phyloP scores from a whole-genome alignment of 2,888 invertebrate species.

The Ctena decussata region DNA sequence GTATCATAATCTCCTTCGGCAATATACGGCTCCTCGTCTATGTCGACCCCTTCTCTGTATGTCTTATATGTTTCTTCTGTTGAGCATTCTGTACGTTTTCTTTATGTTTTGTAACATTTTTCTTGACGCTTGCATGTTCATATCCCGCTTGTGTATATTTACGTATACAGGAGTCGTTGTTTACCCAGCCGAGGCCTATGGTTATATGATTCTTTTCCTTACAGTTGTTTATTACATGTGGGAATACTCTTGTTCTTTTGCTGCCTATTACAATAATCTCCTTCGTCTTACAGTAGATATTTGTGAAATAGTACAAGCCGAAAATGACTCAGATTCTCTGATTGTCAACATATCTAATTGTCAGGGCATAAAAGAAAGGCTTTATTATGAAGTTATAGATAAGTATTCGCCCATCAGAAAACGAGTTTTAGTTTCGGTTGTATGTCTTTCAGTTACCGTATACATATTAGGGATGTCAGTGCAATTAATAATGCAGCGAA shows the following conservation, averaged over 20 bases:
- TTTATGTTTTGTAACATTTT: slow-evolving; percentile 67
- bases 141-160: slow-evolving; percentile 49
- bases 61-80: neutral
- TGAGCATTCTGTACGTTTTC: slow-evolving; percentile 14
- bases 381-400: neutral
- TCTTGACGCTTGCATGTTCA: slow-evolving; percentile 56
- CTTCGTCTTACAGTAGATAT: slow-evolving; percentile 26
- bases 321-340: slow-evolving; percentile 11
- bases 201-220: slow-evolving; percentile 59
- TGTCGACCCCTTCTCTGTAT: neutral
- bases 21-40: neutral
- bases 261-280: slow-evolving; percentile 35
- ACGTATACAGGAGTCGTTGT: slow-evolving; percentile 65
- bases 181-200: slow-evolving; percentile 58
- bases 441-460: neutral
- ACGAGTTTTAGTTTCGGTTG: neutral
- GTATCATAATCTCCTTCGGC: slow-evolving; percentile 13
- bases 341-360: neutral
- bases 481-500: neutral
- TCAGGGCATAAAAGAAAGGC: neutral
- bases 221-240: slow-evolving; percentile 62
- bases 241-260: slow-evolving; percentile 42
- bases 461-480: neutral
- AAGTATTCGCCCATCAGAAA: neutral
- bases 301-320: slow-evolving; percentile 16